These are phyloP conservation scores for Parasteatoda lunata DNA, from an alignment of 2,888 invertebrate genomes.

Conservation along the genomic window DNA sequence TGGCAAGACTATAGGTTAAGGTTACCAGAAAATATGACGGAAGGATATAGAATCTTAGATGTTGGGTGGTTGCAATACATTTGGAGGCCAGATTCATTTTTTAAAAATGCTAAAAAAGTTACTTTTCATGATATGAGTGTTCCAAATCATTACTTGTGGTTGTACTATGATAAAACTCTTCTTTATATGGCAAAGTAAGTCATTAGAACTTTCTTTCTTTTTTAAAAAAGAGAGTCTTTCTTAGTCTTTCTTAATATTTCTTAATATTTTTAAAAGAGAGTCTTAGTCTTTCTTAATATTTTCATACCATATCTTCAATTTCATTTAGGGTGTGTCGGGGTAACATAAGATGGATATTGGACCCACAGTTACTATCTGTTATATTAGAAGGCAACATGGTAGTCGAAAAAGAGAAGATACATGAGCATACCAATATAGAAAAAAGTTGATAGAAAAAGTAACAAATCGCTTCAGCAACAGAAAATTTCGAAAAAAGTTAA, in stretches of 20 bases:
- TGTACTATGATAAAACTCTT: conserved; percentile 92
- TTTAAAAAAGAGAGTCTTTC: neutral
- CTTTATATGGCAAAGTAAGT: conserved; percentile 93
- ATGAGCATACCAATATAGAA: too few species aligned
- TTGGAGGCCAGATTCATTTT: conserved; percentile 95
- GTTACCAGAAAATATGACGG: conserved; percentile 93
- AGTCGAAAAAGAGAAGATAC: too few species aligned
- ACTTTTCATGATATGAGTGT: conserved; percentile 96
- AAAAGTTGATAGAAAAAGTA: too few species aligned
- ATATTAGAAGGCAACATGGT: too few species aligned
- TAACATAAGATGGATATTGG: too few species aligned
- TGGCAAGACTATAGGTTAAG: conserved; percentile 92
- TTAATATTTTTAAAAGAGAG: too few species aligned
- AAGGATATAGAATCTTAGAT: conserved; percentile 90
- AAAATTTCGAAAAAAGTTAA: too few species aligned
- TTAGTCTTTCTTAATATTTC: too few species aligned
- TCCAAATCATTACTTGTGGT: conserved; percentile 92
- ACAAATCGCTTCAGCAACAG: too few species aligned
- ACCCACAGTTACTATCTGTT: neutral
- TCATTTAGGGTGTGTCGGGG: too few species aligned
- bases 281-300: too few species aligned
- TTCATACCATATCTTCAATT: too few species aligned
- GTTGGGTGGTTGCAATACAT: conserved; percentile 89
- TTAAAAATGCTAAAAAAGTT: conserved; percentile 90
- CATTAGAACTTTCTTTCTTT: neutral